phyloP scores from a whole-genome alignment of 2,888 invertebrate genomes.

The Malthinus flaveolus region DNA sequence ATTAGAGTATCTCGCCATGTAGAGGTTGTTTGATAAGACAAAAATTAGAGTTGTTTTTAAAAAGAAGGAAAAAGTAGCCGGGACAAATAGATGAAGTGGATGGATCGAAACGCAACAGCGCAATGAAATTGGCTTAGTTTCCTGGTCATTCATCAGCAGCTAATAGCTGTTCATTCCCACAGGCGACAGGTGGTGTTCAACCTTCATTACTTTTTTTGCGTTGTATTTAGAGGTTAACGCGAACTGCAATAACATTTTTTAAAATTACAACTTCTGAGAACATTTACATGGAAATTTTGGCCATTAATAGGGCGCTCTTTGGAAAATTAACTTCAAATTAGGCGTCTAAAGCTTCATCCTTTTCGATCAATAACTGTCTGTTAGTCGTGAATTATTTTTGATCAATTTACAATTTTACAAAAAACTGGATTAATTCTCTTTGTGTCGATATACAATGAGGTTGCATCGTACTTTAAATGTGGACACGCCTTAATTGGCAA shows the following conservation, averaged over 20 bases:
- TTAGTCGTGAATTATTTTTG: no score
- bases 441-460: no score
- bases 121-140: constrained; percentile 52
- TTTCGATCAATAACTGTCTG: no score
- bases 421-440: no score
- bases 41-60: constrained; percentile 10
- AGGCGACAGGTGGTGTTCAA: constrained; percentile 47
- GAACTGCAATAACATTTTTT: no score
- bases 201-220: constrained; percentile 15
- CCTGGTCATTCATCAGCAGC: constrained; percentile 52
- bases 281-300: no score
- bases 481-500: background rate
- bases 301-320: no score
- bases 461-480: no score
- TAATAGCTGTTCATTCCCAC: constrained; percentile 48
- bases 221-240: background rate
- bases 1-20: constrained; percentile 24
- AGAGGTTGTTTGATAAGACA: constrained; percentile 11
- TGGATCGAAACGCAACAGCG: constrained; percentile 46
- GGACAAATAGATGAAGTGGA: constrained; percentile 35
- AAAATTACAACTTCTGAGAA: no score
- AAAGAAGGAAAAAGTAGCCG: constrained; percentile 13
- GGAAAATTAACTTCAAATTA: no score
- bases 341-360: no score
- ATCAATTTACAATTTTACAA: no score